Conservation (phyloP, 2,797 vertebrate genomes). For the Microcaecilia unicolor region DNA sequence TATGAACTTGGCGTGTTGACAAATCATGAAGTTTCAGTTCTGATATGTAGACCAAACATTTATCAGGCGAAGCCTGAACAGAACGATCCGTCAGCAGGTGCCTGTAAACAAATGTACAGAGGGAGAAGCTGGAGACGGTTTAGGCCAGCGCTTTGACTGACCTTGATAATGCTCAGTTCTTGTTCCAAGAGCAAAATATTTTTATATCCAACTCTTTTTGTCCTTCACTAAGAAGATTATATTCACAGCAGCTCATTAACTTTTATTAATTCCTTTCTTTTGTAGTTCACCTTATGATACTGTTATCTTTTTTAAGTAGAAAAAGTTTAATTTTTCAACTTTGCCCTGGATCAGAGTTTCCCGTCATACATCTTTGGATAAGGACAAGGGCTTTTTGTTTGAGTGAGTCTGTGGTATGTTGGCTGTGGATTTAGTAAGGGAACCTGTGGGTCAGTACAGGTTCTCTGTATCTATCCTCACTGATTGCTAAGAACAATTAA, state of each 20-base stretch:
- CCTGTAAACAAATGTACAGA: background rate
- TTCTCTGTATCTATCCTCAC: conserved; percentile 36
- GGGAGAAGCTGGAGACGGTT: conserved; percentile 9
- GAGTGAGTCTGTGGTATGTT: conserved; percentile 47
- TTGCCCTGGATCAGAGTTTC: background rate
- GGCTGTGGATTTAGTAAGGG: conserved; percentile 30
- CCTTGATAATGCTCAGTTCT: conserved; percentile 30
- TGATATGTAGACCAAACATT: conserved; percentile 33
- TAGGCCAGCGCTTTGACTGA: conserved; percentile 23
- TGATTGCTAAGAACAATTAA: conserved; percentile 25
- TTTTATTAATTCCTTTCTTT: background rate
- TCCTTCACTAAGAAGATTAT: conserved; percentile 22
- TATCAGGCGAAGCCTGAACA: conserved; percentile 11
- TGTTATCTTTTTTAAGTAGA: conserved; percentile 44
- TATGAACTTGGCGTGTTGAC: conserved; percentile 2
- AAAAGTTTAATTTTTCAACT: conserved; percentile 54
- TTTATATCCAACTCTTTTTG: conserved; percentile 11
- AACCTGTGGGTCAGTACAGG: conserved; percentile 20
- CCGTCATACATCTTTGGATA: conserved; percentile 36
- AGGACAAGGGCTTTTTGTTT: conserved; percentile 49
- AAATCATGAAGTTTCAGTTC: conserved; percentile 13
- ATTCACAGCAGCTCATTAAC: conserved; percentile 2
- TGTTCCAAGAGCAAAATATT: conserved; percentile 28
- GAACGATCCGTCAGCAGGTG: conserved; percentile 18
- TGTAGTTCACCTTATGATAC: conserved; percentile 1